Conservation (phyloP, 2,888 invertebrate species). For the Epirrita christyi region DNA sequence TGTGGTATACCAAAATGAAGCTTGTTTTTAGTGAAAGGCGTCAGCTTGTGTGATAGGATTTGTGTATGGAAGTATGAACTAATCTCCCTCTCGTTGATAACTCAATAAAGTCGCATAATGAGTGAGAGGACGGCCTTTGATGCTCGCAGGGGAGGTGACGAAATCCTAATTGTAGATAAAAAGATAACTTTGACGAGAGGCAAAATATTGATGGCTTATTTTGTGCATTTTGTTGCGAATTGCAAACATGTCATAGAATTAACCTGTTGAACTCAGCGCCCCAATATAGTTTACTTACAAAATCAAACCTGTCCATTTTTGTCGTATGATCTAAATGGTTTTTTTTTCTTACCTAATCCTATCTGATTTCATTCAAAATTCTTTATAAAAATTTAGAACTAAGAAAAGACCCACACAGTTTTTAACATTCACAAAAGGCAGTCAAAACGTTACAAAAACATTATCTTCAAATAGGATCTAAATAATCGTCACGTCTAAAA, state of each 20-base stretch:
- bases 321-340: background rate
- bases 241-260: slow-evolving; percentile 24
- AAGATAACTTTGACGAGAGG: slow-evolving; percentile 76
- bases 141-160: slow-evolving; percentile 69
- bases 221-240: slow-evolving; percentile 42
- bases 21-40: slow-evolving; percentile 81
- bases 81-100: slow-evolving; percentile 82
- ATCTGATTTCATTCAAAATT: background rate
- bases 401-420: background rate
- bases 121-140: slow-evolving; percentile 77
- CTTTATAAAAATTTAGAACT: background rate
- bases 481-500: slow-evolving; percentile 56
- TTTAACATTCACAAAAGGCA: slow-evolving; percentile 23
- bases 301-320: background rate
- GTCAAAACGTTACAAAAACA: slow-evolving; percentile 25
- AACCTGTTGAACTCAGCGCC: slow-evolving; percentile 10
- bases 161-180: slow-evolving; percentile 85
- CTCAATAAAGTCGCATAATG: slow-evolving; percentile 83
- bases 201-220: slow-evolving; percentile 55
- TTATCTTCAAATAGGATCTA: slow-evolving; percentile 67
- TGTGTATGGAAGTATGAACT: slow-evolving; percentile 84
- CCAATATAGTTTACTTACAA: background rate
- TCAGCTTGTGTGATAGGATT: slow-evolving; percentile 85
- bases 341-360: background rate
- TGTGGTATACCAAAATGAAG: slow-evolving; percentile 81